phyloP scores from a whole-genome alignment of 1,140 invertebrate genomes.

The Heliconius nattereri region DNA sequence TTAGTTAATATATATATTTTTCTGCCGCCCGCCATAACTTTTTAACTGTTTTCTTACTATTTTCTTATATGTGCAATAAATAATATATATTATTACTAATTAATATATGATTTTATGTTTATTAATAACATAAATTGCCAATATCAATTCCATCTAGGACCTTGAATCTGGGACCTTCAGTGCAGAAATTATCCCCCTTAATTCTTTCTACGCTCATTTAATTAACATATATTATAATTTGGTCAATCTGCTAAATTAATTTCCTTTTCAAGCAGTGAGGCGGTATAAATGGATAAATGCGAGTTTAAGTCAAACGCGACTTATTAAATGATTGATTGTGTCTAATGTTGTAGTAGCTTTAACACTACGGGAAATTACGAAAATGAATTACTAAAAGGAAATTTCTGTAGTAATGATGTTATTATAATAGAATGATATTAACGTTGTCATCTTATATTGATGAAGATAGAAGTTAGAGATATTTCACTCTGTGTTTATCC shows the following conservation, averaged over 20 bases:
- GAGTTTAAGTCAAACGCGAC: constrained; percentile 28
- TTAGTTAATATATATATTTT: too few species aligned
- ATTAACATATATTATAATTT: background rate
- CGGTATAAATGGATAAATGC: constrained; percentile 6
- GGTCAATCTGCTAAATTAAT: background rate
- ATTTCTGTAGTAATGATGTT: background rate
- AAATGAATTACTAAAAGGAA: constrained; percentile 28
- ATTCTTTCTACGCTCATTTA: too few species aligned
- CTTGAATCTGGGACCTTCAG: too few species aligned
- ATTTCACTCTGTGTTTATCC: too few species aligned
- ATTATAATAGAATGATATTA: constrained; percentile 1
- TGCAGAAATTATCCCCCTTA: background rate
- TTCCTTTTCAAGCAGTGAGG: background rate
- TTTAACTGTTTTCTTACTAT: too few species aligned
- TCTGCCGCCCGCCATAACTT: too few species aligned
- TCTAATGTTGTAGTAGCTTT: constrained; percentile 42
- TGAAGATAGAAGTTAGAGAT: background rate
- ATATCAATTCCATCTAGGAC: too few species aligned
- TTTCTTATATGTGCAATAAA: too few species aligned
- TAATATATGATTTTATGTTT: too few species aligned
- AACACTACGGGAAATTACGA: constrained; percentile 27
- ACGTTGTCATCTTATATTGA: background rate
- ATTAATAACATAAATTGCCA: too few species aligned
- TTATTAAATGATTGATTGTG: constrained; percentile 52
- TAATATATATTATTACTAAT: too few species aligned